Evolutionary conservation across 2,113 vertebrate species (phyloP), one percentile per base, ranked within the genome.

Genomic region (Salvelinus fontinalis): DNA sequence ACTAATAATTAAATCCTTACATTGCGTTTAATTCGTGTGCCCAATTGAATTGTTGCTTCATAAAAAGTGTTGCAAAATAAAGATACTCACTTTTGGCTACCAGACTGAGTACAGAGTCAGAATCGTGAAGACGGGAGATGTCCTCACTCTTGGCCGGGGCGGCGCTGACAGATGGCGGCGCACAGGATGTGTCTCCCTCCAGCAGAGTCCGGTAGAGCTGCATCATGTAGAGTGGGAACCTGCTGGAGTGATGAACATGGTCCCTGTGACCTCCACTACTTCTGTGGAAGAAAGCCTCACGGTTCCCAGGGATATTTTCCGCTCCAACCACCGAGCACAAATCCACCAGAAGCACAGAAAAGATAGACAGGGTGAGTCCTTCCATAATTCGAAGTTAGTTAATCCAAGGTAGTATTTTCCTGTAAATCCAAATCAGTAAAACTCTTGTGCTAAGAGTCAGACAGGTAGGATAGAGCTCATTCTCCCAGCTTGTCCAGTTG

Each of bases 201-300:
- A 87, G 79, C 84, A 94, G 84, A 49, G 89, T 91, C 69, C 90
- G 90, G 88, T 95, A 95, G 4, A 96, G 91, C 76, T 95, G 94
- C 91, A 96, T 92, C 95, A 96, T 96, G 90, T 94, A 94, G 71
- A 85, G 78, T 4, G 94, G 93, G 73, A 92, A 89, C 3, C 79
- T 75, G 78, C 24, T 76, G 27, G 16, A 16, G 14, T 81, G 78
- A 20, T 78, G 76, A 5, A 18, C 62, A 4, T 59, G 13, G 71
- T 65, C 77, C 48, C 74, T 76, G 54, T 73, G 75, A 59, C 49
- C 81, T 65, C 67, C 70, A 54, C 31, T 22, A 60, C 24, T 78
- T 54, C 74, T 78, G 13, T 70, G 82, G 70, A 84, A 69, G 49
- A 77, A 70, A 0, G 79, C 34, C 77, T 81, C 81, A 2, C 69